These are phyloP conservation scores for Drosophila kanapiae DNA, from an alignment of 1,140 invertebrate genomes.

Conservation along the genomic window DNA sequence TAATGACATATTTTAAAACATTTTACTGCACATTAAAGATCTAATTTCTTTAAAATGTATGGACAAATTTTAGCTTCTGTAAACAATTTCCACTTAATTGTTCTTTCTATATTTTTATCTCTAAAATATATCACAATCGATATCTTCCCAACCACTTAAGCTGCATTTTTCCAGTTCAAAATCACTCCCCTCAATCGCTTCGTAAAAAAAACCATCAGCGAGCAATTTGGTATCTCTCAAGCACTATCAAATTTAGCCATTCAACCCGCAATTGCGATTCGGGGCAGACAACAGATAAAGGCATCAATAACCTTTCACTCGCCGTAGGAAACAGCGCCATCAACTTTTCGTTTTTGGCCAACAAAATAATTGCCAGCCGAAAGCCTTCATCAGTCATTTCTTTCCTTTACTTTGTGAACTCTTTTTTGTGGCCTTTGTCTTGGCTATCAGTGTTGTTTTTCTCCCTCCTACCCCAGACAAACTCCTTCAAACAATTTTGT, in stretches of 20 bases:
- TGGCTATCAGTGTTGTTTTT: background rate
- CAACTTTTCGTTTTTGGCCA: slow-evolving; percentile 44
- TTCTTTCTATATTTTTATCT: background rate
- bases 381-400: slow-evolving; percentile 49
- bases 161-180: background rate
- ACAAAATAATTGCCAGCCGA: slow-evolving; percentile 54
- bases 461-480: background rate
- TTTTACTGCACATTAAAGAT: no score
- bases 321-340: no score
- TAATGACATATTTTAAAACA: background rate
- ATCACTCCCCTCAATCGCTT: background rate
- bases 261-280: slow-evolving; percentile 35
- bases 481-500: slow-evolving; percentile 38
- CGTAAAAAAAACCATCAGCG: slow-evolving; percentile 11
- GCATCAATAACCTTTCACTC: slow-evolving; percentile 59
- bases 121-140: background rate
- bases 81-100: no score
- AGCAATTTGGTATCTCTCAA: slow-evolving; percentile 30
- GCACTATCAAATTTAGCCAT: slow-evolving; percentile 46
- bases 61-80: no score
- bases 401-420: slow-evolving; percentile 15
- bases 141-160: background rate
- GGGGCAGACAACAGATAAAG: slow-evolving; percentile 28
- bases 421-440: slow-evolving; percentile 35
- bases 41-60: background rate